phyloP scores from a whole-genome alignment of 2,888 invertebrate species.

The Agrotis ipsilon region DNA sequence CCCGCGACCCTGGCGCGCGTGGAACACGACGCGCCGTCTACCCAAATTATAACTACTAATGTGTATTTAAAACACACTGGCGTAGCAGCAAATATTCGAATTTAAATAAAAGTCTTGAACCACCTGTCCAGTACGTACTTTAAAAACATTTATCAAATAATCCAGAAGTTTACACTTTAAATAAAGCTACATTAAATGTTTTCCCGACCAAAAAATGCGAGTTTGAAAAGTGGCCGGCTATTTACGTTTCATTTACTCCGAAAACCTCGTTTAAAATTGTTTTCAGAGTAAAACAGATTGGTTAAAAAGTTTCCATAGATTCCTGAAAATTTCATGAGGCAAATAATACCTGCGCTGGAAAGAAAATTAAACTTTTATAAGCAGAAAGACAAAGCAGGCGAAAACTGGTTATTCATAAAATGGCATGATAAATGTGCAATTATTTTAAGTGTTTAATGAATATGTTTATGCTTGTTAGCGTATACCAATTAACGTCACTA shows the following conservation, averaged over 20 bases:
- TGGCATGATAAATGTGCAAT: slow-evolving; percentile 5
- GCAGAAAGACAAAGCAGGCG: background rate
- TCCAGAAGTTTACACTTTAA: slow-evolving; percentile 18
- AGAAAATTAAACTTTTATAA: slow-evolving; percentile 41
- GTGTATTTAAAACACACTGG: background rate
- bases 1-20: no score
- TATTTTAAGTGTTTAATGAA: slow-evolving; percentile 16
- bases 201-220: slow-evolving; percentile 18
- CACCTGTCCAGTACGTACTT: background rate
- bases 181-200: slow-evolving; percentile 33
- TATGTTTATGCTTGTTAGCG: slow-evolving; percentile 8
- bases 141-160: slow-evolving; percentile 25
- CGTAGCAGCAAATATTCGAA: background rate
- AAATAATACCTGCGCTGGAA: slow-evolving; percentile 28
- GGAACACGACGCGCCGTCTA: no score
- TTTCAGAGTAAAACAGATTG: slow-evolving; percentile 40
- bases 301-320: slow-evolving; percentile 52
- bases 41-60: no score
- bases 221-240: slow-evolving; percentile 25
- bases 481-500: slow-evolving; percentile 9
- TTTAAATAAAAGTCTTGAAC: background rate
- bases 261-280: slow-evolving; percentile 34
- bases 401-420: slow-evolving; percentile 10
- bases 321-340: slow-evolving; percentile 26
- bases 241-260: slow-evolving; percentile 35